Conservation (phyloP, 2,888 invertebrate species). For the Cepaea hortensis region DNA sequence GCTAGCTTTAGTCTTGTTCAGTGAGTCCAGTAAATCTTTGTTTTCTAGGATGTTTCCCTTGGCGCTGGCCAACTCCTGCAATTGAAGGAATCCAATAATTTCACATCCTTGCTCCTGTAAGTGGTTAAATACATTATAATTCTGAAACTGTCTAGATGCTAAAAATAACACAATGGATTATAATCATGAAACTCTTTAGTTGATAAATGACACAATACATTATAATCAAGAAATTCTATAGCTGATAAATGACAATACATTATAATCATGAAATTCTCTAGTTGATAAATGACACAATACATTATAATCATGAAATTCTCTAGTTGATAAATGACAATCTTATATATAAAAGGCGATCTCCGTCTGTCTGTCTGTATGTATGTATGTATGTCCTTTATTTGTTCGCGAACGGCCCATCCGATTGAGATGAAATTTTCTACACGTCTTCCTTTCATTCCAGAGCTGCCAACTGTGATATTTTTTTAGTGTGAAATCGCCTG, state of each 20-base stretch:
- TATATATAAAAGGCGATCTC: too few species aligned
- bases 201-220: too few species aligned
- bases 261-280: background rate
- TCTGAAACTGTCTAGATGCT: too few species aligned
- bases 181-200: background rate
- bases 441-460: too few species aligned
- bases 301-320: background rate
- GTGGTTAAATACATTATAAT: background rate
- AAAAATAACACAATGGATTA: background rate
- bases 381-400: too few species aligned
- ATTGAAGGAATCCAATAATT: constrained; percentile 31
- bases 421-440: too few species aligned
- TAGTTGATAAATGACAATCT: too few species aligned
- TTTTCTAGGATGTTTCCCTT: constrained; percentile 91
- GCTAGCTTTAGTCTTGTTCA: constrained; percentile 87
- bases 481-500: too few species aligned
- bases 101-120: background rate
- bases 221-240: too few species aligned
- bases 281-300: background rate
- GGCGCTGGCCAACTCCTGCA: constrained; percentile 82
- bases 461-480: too few species aligned
- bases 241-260: background rate
- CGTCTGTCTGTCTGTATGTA: too few species aligned
- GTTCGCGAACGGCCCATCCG: too few species aligned
- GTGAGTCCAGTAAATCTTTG: constrained; percentile 84